Percentiles rank a stretch among this genome's conserved stretches.
phyloP scores from a whole-genome alignment of 1,140 invertebrate species.

The Drosophila parabipectinata region DNA sequence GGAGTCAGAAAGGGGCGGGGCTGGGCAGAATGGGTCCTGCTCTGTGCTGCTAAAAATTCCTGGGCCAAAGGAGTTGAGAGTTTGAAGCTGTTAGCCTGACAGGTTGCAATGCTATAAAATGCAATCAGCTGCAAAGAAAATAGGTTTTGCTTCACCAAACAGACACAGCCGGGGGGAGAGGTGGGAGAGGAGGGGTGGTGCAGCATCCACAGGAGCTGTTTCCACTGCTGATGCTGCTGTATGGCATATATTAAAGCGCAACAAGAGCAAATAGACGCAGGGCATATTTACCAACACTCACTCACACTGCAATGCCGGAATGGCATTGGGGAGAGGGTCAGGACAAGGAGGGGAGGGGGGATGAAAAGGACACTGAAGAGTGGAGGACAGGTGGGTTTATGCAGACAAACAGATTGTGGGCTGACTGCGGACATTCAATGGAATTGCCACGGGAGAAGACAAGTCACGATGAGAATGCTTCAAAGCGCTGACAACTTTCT shows the following conservation, averaged over 20 bases:
- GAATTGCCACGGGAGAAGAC: slow-evolving; percentile 25
- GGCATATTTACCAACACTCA: slow-evolving; percentile 39
- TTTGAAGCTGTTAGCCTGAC: slow-evolving; percentile 48
- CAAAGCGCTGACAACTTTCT: slow-evolving; percentile 24
- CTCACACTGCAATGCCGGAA: slow-evolving; percentile 10
- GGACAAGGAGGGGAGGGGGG: not conserved
- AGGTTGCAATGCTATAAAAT: slow-evolving; percentile 72
- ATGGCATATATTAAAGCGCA: slow-evolving; percentile 73
- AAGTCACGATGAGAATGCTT: slow-evolving; percentile 20
- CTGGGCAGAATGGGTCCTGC: not conserved
- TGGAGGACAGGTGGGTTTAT: slow-evolving; percentile 25
- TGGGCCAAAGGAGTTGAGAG: slow-evolving; percentile 38
- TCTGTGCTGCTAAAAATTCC: slow-evolving; percentile 37
- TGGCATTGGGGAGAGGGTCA: not conserved
- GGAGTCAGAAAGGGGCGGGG: not conserved
- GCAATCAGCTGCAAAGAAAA: slow-evolving; percentile 81
- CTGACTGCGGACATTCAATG: slow-evolving; percentile 43
- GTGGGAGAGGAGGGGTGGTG: not conserved
- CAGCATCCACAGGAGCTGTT: slow-evolving; percentile 22
- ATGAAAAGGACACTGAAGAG: not conserved
- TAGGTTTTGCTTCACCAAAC: slow-evolving; percentile 66
- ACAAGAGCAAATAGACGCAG: slow-evolving; percentile 49
- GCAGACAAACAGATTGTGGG: slow-evolving; percentile 46
- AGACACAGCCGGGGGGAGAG: slow-evolving; percentile 23
- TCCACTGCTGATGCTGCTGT: slow-evolving; percentile 22